Percentiles rank a stretch among this genome's conserved stretches.
Conservation (phyloP, 2,113 vertebrate genomes). For the Potamarius usumacintae region DNA sequence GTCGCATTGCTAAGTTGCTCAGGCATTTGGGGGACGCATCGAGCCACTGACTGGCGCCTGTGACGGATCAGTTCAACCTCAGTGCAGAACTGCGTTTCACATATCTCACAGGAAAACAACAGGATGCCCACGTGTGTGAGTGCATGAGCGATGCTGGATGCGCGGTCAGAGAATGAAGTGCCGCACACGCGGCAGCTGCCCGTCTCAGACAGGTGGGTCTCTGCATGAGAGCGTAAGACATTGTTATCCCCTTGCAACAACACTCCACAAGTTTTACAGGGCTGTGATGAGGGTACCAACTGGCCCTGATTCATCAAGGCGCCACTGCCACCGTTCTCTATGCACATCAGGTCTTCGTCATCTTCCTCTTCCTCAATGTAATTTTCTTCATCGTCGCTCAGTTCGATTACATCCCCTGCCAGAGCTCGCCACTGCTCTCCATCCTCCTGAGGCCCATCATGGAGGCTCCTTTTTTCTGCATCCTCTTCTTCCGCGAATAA, state of each 20-base stretch:
- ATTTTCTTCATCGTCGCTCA: constrained; percentile 89
- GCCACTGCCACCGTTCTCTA: constrained; percentile 72
- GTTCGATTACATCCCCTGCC: constrained; percentile 86
- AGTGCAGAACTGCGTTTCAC: constrained; percentile 88
- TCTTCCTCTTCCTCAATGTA: constrained; percentile 80
- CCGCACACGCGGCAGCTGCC: constrained; percentile 83
- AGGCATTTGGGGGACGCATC: constrained; percentile 79
- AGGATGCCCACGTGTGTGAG: constrained; percentile 89
- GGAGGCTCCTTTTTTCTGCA: constrained; percentile 67
- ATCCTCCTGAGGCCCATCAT: constrained; percentile 65
- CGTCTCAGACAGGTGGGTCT: constrained; percentile 78
- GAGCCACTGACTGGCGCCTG: constrained; percentile 76
- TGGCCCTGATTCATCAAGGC: constrained; percentile 63
- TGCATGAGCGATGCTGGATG: constrained; percentile 79
- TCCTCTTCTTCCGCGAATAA: constrained; percentile 70
- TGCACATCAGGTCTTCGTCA: constrained; percentile 86
- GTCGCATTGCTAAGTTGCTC: constrained; percentile 61
- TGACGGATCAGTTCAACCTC: constrained; percentile 87
- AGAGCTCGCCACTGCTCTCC: constrained; percentile 81
- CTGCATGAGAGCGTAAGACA: constrained; percentile 81
- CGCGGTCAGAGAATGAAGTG: constrained; percentile 82
- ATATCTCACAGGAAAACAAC: constrained; percentile 94
- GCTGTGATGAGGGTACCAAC: constrained; percentile 68
- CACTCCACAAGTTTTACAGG: constrained; percentile 85
- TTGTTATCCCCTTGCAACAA: constrained; percentile 82